phyloP scores from a whole-genome alignment of 2,113 vertebrate genomes.

The Cebus imitator region DNA sequence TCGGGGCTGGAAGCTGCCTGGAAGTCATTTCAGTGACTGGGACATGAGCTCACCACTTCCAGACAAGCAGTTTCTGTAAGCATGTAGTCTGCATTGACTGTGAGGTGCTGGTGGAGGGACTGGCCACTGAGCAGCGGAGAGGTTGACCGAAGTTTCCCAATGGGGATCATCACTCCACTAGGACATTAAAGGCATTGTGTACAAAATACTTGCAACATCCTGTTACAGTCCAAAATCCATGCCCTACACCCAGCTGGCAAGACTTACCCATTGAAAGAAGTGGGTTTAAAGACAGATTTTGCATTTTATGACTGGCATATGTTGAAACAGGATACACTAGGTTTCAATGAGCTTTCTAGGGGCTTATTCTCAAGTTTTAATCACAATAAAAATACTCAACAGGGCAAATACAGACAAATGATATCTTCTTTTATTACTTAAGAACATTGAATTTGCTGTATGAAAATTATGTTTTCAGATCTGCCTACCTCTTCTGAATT shows the following conservation, averaged over 20 bases:
- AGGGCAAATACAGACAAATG: neutral
- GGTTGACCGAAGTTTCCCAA: slow-evolving; percentile 47
- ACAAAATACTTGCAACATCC: slow-evolving; percentile 59
- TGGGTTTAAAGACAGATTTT: neutral
- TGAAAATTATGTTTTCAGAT: neutral
- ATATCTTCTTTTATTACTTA: neutral
- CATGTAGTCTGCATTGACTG: neutral
- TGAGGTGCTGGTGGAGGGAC: slow-evolving; percentile 19
- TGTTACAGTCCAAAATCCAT: slow-evolving; percentile 20
- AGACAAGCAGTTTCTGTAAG: slow-evolving; percentile 60
- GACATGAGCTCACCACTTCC: slow-evolving; percentile 71
- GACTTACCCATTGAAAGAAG: neutral
- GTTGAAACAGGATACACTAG: slow-evolving; percentile 18
- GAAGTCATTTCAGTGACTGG: slow-evolving; percentile 61
- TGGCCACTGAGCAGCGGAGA: slow-evolving; percentile 32
- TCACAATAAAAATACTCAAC: slow-evolving; percentile 15
- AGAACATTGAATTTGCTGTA: neutral
- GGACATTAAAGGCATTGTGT: slow-evolving; percentile 52
- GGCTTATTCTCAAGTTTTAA: neutral
- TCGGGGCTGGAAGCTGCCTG: slow-evolving; percentile 55
- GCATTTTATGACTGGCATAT: neutral
- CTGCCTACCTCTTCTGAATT: neutral
- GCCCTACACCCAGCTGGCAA: slow-evolving; percentile 53
- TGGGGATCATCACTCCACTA: slow-evolving; percentile 45
- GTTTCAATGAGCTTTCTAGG: neutral